Evolutionary conservation across 2,797 vertebrate genomes (phyloP).

Genomic region (Enteromius argenteus): DNA sequence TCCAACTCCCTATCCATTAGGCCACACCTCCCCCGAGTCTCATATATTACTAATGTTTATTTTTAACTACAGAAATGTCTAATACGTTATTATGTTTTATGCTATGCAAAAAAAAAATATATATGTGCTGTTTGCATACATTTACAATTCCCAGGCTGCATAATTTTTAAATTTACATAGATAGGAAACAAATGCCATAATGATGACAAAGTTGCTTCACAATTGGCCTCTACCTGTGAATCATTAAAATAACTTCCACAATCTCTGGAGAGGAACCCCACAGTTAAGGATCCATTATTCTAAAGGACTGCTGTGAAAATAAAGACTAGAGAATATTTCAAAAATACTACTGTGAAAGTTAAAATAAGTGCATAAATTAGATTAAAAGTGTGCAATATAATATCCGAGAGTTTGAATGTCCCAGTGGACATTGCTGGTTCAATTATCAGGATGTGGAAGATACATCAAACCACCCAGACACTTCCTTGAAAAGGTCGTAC

Average conservation of each 20-base stretch:
- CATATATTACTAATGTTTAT: not conserved
- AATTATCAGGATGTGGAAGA: constrained; percentile 29
- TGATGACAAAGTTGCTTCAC: not conserved
- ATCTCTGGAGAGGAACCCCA: constrained; percentile 9
- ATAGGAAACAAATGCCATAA: not conserved
- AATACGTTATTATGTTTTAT: not conserved
- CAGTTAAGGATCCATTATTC: constrained; percentile 17
- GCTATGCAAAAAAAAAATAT: not conserved
- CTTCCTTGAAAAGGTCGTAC: constrained; percentile 37
- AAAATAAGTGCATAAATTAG: constrained; percentile 2
- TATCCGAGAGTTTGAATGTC: constrained; percentile 5
- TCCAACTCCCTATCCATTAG: no score
- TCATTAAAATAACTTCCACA: constrained; percentile 31
- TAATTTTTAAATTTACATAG: constrained; percentile 11
- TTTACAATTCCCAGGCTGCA: not conserved
- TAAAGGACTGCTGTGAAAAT: constrained; percentile 11
- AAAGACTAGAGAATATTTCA: not conserved
- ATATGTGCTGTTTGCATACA: not conserved
- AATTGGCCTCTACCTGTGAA: constrained; percentile 12
- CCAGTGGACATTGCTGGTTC: constrained; percentile 8
- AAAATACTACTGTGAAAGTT: constrained; percentile 9
- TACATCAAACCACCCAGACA: constrained; percentile 29
- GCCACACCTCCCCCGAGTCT: not conserved
- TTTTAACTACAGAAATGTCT: not conserved
- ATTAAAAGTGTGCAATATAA: constrained; percentile 20